phyloP scores from a whole-genome alignment of 2,888 invertebrate species.

The Timandra comae region DNA sequence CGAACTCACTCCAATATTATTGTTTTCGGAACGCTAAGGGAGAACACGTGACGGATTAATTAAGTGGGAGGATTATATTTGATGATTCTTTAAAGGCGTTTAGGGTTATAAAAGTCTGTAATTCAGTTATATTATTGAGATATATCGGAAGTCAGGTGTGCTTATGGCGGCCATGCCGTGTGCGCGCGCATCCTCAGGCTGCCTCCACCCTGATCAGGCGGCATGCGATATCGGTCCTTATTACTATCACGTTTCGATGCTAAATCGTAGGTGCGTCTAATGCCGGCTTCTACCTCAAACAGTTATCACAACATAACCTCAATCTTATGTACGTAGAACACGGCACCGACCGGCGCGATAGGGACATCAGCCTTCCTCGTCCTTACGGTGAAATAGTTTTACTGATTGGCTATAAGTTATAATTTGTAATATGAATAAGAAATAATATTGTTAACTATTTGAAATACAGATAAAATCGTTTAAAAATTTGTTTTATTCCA shows the following conservation, averaged over 20 bases:
- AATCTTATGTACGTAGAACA: conserved; percentile 58
- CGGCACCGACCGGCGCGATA: conserved; percentile 56
- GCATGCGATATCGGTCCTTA: conserved; percentile 59
- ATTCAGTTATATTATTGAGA: conserved; percentile 59
- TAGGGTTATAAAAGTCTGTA: conserved; percentile 44
- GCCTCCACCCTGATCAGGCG: conserved; percentile 40
- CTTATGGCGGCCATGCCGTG: conserved; percentile 65
- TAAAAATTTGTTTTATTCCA: conserved; percentile 62
- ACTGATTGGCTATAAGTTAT: conserved; percentile 55
- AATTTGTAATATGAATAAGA: conserved; percentile 30
- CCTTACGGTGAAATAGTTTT: conserved; percentile 31
- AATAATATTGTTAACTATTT: conserved; percentile 36
- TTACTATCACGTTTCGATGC: conserved; percentile 43
- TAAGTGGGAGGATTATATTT: conserved; percentile 31
- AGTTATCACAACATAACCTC: conserved; percentile 76
- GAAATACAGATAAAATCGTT: conserved; percentile 51
- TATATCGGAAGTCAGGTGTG: conserved; percentile 70
- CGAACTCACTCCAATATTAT: conserved; percentile 44
- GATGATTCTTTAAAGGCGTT: conserved; percentile 29
- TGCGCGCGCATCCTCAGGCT: conserved; percentile 70
- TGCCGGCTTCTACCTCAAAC: conserved; percentile 61
- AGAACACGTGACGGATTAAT: conserved; percentile 34
- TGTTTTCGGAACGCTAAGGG: conserved; percentile 35
- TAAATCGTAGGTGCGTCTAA: conserved; percentile 35
- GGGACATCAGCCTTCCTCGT: conserved; percentile 24